Evolutionary conservation across 2,113 vertebrate species (phyloP).

Genomic region (Hiodon tergisus): DNA sequence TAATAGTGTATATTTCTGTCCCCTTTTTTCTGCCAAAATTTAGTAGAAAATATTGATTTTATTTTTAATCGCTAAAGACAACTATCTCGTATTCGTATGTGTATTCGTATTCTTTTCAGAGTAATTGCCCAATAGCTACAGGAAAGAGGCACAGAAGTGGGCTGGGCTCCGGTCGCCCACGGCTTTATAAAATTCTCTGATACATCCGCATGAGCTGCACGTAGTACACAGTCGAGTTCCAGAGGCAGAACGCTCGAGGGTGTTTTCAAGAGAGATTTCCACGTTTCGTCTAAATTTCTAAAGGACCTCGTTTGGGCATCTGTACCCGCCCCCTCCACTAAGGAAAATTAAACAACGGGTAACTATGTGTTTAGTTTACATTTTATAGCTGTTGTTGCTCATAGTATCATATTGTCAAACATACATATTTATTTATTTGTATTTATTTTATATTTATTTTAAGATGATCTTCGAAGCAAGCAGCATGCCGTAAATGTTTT

Average conservation of each 20-base stretch:
- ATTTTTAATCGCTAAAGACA: too few relatives aligned
- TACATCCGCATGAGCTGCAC: conserved; percentile 48
- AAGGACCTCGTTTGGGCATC: conserved; percentile 28
- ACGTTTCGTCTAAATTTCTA: conserved; percentile 17
- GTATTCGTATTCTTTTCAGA: conserved; percentile 27
- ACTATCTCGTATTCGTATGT: neutral
- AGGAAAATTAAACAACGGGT: conserved; percentile 51
- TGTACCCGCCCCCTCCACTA: neutral
- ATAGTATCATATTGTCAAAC: neutral
- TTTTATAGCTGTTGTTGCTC: neutral
- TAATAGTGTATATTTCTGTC: neutral
- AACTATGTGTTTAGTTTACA: conserved; percentile 16
- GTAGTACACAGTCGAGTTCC: conserved; percentile 48
- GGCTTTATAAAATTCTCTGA: conserved; percentile 61
- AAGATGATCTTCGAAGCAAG: too few relatives aligned
- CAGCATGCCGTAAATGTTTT: too few relatives aligned
- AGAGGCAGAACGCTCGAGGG: conserved; percentile 12
- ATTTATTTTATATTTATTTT: neutral
- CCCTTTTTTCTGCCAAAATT: neutral
- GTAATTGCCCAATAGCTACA: conserved; percentile 53
- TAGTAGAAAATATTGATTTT: neutral
- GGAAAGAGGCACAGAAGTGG: conserved; percentile 43
- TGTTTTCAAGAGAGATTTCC: neutral
- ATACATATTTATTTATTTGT: neutral
- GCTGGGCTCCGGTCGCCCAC: conserved; percentile 39